Evolutionary conservation across 35 echinoderm and acorn worm genomes (phyloP).

Genomic region (Apostichopus californicus): DNA sequence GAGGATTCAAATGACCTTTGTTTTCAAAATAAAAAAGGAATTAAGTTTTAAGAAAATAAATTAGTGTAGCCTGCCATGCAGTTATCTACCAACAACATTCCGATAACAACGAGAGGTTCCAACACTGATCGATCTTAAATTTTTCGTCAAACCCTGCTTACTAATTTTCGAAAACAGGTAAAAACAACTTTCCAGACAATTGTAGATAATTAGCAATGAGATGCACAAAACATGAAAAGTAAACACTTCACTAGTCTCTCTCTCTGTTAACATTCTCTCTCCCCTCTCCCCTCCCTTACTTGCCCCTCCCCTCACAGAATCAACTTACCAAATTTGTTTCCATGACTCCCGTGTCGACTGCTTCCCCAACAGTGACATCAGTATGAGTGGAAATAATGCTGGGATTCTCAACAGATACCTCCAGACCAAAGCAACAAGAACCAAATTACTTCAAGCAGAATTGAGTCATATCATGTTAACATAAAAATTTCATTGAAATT

Average conservation of each 20-base stretch:
- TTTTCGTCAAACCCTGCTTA: too few relatives aligned
- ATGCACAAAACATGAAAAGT: not conserved
- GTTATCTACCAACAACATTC: too few relatives aligned
- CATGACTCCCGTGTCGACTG: not conserved
- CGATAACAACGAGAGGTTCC: too few relatives aligned
- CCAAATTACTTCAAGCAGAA: not conserved
- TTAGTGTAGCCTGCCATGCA: too few relatives aligned
- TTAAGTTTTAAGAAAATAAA: too few relatives aligned
- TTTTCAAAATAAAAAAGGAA: too few relatives aligned
- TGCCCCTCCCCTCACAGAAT: not conserved
- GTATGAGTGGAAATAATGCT: not conserved
- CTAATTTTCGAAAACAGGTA: too few relatives aligned
- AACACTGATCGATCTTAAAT: too few relatives aligned
- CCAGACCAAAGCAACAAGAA: not conserved
- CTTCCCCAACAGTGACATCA: not conserved
- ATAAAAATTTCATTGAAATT: too few relatives aligned
- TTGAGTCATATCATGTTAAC: not conserved
- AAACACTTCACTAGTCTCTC: too few relatives aligned
- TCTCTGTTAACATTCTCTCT: too few relatives aligned
- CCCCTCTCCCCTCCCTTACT: not conserved
- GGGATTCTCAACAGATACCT: conserved; percentile 23
- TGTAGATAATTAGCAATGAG: not conserved
- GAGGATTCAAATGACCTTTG: too few relatives aligned
- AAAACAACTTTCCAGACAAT: not conserved
- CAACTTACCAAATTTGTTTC: not conserved